Evolutionary conservation across 1,140 invertebrate species (phyloP).

Genomic region (Asbolus verrucosus): DNA sequence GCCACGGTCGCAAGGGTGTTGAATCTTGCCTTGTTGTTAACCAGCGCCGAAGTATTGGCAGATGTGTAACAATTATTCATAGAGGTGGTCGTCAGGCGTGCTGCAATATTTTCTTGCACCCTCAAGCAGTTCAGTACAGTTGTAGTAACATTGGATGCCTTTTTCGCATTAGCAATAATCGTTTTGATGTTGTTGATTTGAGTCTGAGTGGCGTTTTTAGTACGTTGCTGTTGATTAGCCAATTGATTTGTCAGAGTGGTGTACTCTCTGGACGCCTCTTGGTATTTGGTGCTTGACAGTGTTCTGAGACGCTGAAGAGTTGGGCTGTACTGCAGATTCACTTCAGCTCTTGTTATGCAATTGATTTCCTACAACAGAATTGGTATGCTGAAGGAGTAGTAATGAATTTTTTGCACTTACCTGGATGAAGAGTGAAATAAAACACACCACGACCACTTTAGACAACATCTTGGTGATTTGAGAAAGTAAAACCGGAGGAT

Average conservation of each 20-base stretch:
- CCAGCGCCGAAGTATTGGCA: not conserved
- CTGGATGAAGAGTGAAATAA: not conserved
- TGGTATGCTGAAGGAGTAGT: too few relatives aligned
- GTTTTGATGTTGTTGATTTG: slow-evolving; percentile 24
- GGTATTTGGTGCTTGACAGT: not conserved
- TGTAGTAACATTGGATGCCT: not conserved
- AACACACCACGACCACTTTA: not conserved
- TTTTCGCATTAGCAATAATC: not conserved
- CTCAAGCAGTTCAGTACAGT: not conserved
- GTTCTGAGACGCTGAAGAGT: not conserved
- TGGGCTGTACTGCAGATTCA: not conserved
- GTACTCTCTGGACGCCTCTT: not conserved
- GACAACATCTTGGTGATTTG: slow-evolving; percentile 8
- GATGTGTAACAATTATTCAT: not conserved
- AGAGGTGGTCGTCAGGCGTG: not conserved
- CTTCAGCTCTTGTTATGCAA: too few relatives aligned
- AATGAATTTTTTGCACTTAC: too few relatives aligned
- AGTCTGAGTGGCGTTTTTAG: slow-evolving; percentile 5
- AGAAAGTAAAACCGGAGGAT: too few relatives aligned
- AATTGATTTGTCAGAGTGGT: not conserved
- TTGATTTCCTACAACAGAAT: too few relatives aligned
- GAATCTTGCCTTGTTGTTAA: not conserved
- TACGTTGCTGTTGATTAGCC: not conserved
- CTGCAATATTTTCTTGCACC: not conserved
- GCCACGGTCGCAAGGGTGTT: not conserved